Evolutionary conservation across 30 jellyfish, hydroid and myxozoan genomes (phyloP), one percentile per base, ranked within the genome.

Genomic region (Catostylus mosaicus): DNA sequence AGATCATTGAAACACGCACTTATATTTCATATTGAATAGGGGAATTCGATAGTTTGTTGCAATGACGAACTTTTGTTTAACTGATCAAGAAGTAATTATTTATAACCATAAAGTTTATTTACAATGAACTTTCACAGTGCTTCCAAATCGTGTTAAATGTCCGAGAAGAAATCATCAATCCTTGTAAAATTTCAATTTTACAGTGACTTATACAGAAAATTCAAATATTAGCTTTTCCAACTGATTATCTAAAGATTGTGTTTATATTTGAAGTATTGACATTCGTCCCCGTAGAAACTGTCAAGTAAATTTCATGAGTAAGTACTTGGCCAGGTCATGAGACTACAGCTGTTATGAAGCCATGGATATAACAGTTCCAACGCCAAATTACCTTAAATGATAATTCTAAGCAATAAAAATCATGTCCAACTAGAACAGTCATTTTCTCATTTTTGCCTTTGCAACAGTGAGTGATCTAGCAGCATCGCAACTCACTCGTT

Each of bases 401-500:
- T 20, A 72, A 52, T 19, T 40, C 50, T 72, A 30, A 18, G 46
- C 83, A 61, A 46, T 72, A 72, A 72, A 3, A 46, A 8, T 43
- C 51, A 10, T 52, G 67, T n/a, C 36, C 26, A 46, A 40, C 51
- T 24, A 52, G 46, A 72, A 40, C 83, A 45, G 83, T 46, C 56
- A 23, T 20, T 72, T 60, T 72, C 46, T 46, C 52, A 10, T 72
- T 45, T 40, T 72, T 35, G 83, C 46, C 29, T 20, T 30, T 32
- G 46, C 70, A n/a, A 72, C 83, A 35, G 83, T 48, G 83, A 72
- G 24, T 46, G 83, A 72, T 72, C 70, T 47, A 72, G 59, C 14
- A 40, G 83, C 83, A 45, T 29, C 71, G 67, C 45, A 45, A 50
- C 83, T 72, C 56, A 51, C 26, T n/a, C 70, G 45, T 26, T 38